Conservation (phyloP, 2,113 vertebrate species). For the Cranoglanis bouderius region DNA sequence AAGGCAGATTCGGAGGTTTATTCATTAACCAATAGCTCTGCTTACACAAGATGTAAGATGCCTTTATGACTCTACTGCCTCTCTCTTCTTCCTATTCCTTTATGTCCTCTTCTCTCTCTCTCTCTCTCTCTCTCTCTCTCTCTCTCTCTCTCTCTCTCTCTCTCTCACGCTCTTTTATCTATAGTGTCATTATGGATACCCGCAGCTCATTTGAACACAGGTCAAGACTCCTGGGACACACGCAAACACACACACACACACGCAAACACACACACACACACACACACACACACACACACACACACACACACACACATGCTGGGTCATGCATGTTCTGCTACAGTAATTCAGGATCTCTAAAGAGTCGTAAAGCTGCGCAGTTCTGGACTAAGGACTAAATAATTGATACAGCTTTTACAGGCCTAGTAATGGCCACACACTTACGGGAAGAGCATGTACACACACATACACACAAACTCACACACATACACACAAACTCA, state of each 20-base stretch:
- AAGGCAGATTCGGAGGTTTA: not conserved
- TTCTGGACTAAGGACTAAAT: constrained; percentile 48
- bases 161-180: not conserved
- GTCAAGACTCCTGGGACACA: constrained; percentile 26
- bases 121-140: constrained; percentile 25
- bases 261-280: constrained; percentile 19
- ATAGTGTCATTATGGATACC: not conserved
- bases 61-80: not conserved
- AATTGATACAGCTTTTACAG: constrained; percentile 60
- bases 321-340: constrained; percentile 30
- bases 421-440: constrained; percentile 42
- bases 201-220: constrained; percentile 19
- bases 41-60: not conserved
- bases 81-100: not conserved
- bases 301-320: constrained; percentile 24
- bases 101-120: not conserved
- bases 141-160: constrained; percentile 7
- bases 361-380: constrained; percentile 28
- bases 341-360: constrained; percentile 39
- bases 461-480: constrained; percentile 35
- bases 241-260: too few relatives aligned
- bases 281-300: constrained; percentile 19
- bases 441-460: constrained; percentile 51
- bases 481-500: constrained; percentile 26
- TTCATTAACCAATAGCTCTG: constrained; percentile 10